Evolutionary conservation across 2,113 vertebrate genomes (phyloP).

Genomic region (Mirza zaza): DNA sequence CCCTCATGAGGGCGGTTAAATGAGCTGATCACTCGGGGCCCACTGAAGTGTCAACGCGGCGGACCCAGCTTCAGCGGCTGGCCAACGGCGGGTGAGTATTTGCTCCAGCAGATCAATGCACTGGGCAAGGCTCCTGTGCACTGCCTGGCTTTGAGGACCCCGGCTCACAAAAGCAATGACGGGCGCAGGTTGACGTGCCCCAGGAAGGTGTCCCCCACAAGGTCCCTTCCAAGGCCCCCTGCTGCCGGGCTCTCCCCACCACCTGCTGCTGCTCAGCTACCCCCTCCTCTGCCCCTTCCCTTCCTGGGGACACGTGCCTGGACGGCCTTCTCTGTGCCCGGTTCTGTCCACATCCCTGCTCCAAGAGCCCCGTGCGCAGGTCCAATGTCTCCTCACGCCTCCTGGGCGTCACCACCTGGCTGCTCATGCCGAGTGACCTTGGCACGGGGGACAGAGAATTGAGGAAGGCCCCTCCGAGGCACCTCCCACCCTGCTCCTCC

Average conservation of each 20-base stretch:
- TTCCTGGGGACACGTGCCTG: accelerated
- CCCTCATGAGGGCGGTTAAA: not conserved
- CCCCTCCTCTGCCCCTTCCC: no score
- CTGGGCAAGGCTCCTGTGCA: accelerated
- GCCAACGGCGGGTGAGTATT: accelerated
- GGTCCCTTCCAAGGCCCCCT: not conserved
- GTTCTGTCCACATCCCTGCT: not conserved
- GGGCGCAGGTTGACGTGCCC: no score
- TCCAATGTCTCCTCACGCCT: not conserved
- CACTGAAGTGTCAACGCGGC: accelerated
- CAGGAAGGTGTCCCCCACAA: not conserved
- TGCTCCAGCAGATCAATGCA: not conserved
- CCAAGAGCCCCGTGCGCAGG: accelerated
- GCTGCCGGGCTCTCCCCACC: accelerated
- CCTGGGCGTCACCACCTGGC: not conserved
- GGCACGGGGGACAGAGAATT: not conserved
- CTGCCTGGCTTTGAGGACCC: accelerated
- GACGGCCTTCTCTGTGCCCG: accelerated
- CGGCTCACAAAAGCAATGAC: not conserved
- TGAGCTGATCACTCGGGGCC: accelerated
- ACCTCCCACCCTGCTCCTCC: accelerated
- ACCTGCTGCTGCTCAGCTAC: not conserved
- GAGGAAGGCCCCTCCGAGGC: accelerated
- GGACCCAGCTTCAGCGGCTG: accelerated
- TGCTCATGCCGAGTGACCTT: not conserved